phyloP scores from a whole-genome alignment of 2,797 vertebrate genomes.

The Argyrosomus regius region DNA sequence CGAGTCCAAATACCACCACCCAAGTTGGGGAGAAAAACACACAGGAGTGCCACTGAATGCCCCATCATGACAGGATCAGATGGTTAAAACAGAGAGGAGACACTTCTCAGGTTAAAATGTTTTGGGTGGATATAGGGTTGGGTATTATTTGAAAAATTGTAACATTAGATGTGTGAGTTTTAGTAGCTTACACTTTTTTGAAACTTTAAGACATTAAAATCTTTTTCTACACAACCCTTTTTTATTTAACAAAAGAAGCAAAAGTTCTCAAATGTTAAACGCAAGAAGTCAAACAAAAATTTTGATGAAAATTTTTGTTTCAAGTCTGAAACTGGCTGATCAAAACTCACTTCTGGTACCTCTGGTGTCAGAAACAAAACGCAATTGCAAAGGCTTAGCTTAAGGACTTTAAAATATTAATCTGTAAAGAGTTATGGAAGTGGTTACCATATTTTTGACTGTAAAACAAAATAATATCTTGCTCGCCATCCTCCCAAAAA shows the following conservation, averaged over 20 bases:
- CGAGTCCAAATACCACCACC: conserved; percentile 51
- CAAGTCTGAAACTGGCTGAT: background rate
- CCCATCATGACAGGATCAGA: background rate
- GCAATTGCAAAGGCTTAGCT: background rate
- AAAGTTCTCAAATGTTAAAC: background rate
- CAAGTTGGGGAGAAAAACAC: conserved; percentile 47
- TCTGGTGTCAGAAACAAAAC: background rate
- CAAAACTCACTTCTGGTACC: no score
- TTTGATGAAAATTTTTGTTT: background rate
- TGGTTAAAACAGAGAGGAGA: background rate
- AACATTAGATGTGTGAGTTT: background rate
- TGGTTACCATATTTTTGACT: background rate
- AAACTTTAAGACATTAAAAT: background rate
- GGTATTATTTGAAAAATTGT: background rate
- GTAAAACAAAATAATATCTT: background rate
- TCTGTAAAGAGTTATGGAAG: background rate
- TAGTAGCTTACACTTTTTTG: no score
- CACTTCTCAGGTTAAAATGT: background rate
- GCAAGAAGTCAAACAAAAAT: background rate
- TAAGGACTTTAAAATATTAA: background rate
- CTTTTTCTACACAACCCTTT: background rate
- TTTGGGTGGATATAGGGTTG: background rate
- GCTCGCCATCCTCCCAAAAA: background rate
- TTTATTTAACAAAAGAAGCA: background rate
- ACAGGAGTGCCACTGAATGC: conserved; percentile 37